Evolutionary conservation across 2,888 invertebrate genomes (phyloP).

Genomic region (Camptogramma bilineatum): DNA sequence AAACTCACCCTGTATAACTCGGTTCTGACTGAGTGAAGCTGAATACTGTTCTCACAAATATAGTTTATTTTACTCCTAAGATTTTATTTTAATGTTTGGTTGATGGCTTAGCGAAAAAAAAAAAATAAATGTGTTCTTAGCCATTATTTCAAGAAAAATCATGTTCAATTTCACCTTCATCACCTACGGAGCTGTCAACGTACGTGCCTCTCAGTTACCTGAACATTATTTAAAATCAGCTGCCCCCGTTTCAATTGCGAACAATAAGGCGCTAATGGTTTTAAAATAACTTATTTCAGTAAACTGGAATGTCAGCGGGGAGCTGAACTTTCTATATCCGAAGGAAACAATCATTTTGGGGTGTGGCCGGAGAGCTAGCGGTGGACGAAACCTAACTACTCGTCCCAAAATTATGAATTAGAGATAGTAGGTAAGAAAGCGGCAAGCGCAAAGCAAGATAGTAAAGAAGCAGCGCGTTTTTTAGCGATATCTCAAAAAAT

Average conservation of each 20-base stretch:
- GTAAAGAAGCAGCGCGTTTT: no score
- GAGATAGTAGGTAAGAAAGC: no score
- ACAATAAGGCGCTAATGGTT: slow-evolving; percentile 53
- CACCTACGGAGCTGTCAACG: slow-evolving; percentile 31
- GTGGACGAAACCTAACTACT: not conserved
- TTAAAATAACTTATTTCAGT: slow-evolving; percentile 57
- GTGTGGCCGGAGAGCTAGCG: slow-evolving; percentile 29
- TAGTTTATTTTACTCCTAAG: no score
- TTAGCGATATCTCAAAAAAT: no score
- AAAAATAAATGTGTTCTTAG: no score
- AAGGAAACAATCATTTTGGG: slow-evolving; percentile 25
- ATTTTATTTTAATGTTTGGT: no score
- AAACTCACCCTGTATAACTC: no score
- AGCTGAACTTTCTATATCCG: slow-evolving; percentile 38
- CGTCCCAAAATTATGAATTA: no score
- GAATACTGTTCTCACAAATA: no score
- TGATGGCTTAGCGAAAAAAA: no score
- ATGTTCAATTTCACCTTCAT: slow-evolving; percentile 19
- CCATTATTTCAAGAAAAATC: not conserved
- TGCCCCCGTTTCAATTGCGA: slow-evolving; percentile 41
- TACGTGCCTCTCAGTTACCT: slow-evolving; percentile 35
- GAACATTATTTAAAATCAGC: slow-evolving; percentile 42
- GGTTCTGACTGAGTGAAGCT: no score
- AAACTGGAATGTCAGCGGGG: slow-evolving; percentile 50
- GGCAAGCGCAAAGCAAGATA: no score